Conservation (phyloP, 2,113 vertebrate genomes). For the Formicarius rufipectus region DNA sequence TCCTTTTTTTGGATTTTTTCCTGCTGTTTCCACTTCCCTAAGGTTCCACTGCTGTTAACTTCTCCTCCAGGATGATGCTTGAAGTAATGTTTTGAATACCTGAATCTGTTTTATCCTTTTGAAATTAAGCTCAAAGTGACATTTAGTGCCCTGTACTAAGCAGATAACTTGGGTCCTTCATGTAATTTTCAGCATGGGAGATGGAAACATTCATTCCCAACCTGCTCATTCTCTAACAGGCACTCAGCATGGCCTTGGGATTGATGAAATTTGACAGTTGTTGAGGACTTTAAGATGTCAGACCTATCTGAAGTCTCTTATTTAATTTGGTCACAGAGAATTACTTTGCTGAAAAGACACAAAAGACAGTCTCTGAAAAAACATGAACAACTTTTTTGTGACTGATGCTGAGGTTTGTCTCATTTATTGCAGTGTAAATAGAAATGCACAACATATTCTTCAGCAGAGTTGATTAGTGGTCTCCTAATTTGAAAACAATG, state of each 20-base stretch:
- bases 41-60: rapidly evolving
- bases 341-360: not conserved
- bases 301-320: not conserved
- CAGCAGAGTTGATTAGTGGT: not conserved
- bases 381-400: not conserved
- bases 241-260: not conserved
- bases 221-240: rapidly evolving
- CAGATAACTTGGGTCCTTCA: not conserved
- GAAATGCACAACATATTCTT: not conserved
- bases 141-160: not conserved
- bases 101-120: not conserved
- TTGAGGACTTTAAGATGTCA: not conserved
- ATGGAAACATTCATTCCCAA: not conserved
- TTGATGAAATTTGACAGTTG: not conserved
- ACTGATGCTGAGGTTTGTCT: not conserved
- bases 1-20: not conserved
- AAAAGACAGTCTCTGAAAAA: not conserved
- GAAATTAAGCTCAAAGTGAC: not conserved
- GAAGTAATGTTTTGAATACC: not conserved
- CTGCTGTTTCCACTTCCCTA: not conserved
- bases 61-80: not conserved
- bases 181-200: not conserved
- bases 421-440: not conserved
- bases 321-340: not conserved
- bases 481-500: not conserved